Evolutionary conservation across 1,140 invertebrate species (phyloP).

Genomic region (Pseudachorutes palmiensis): DNA sequence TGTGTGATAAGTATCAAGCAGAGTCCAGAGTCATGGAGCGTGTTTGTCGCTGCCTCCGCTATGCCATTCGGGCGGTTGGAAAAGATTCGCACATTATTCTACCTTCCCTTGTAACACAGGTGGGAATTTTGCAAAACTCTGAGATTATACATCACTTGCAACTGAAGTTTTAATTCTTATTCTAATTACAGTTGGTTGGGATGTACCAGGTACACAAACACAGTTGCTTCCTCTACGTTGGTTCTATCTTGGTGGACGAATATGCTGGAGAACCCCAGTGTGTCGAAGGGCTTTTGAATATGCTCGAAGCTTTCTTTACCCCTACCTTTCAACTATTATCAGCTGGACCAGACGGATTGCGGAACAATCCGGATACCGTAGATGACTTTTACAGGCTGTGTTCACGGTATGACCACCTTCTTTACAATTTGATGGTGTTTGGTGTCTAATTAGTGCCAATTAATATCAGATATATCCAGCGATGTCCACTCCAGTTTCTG

Average conservation of each 20-base stretch:
- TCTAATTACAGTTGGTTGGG: constrained; percentile 59
- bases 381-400: constrained; percentile 92
- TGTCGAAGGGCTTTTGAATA: constrained; percentile 64
- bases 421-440: constrained; percentile 13
- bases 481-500: constrained; percentile 70
- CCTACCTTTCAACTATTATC: constrained; percentile 70
- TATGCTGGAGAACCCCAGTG: constrained; percentile 65
- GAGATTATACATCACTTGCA: background rate
- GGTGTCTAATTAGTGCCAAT: constrained; percentile 10
- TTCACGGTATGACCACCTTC: constrained; percentile 48
- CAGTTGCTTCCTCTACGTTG: constrained; percentile 90
- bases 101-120: constrained; percentile 68
- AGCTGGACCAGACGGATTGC: constrained; percentile 64
- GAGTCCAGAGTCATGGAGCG: constrained; percentile 84
- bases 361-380: constrained; percentile 92
- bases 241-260: constrained; percentile 91
- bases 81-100: constrained; percentile 67
- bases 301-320: constrained; percentile 77
- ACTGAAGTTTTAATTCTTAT: constrained; percentile 13
- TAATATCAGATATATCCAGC: constrained; percentile 67
- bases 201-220: constrained; percentile 77
- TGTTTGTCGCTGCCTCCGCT: constrained; percentile 79
- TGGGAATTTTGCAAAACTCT: no score
- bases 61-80: constrained; percentile 76
- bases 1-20: constrained; percentile 66